Base-by-base conservation (phyloP, 2,113 vertebrate species). In the Pimephales promelas region DNA sequence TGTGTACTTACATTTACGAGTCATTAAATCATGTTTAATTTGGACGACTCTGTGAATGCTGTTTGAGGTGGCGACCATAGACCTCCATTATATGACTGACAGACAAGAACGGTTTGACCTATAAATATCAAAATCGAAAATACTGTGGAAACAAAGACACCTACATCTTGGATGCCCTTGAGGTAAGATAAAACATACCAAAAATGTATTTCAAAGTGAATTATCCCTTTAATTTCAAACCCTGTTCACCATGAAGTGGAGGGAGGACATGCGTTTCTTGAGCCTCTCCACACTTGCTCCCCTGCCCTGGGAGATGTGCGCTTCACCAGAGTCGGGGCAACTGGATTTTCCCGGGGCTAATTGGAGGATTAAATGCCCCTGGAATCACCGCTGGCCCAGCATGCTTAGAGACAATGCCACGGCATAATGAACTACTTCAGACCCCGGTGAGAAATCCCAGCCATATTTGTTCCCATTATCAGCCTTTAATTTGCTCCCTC, bases 391-490 rank as follows among this genome's bases (percentile, higher is more conserved):
- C 52, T 66, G 28, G 28, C 28, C 28, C 28, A 28, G 28, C 28
- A 28, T 28, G 49, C 83, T 77, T 70, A 74, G 88, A 80, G 61
- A 82, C 85, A 90, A 90, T 22, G 85, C 91, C 88, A 88, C 89
- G 87, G 92, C 40, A 88, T 84, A 88, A 90, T 87, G 84, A 88
- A 86, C 76, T 87, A 84, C 87, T 90, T 79, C 64, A 81, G 83
- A 85, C 86, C 90, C 89, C 88, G 64, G 83, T 81, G 91, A 92
- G 89, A 91, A 93, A 90, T 90, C 86, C 90, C 84, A 36, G 13
- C 62, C 87, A 90, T 84, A 92, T 93, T 92, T 92, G 87, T 92
- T 89, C 91, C 91, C 87, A 92, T 94, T 93, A 92, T 92, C 87
- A 20, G 86, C 90, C 92, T 92, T 92, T 93, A 93, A 93, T 92